phyloP scores from a whole-genome alignment of 2,888 invertebrate species.

The Hofmannophila pseudospretella region DNA sequence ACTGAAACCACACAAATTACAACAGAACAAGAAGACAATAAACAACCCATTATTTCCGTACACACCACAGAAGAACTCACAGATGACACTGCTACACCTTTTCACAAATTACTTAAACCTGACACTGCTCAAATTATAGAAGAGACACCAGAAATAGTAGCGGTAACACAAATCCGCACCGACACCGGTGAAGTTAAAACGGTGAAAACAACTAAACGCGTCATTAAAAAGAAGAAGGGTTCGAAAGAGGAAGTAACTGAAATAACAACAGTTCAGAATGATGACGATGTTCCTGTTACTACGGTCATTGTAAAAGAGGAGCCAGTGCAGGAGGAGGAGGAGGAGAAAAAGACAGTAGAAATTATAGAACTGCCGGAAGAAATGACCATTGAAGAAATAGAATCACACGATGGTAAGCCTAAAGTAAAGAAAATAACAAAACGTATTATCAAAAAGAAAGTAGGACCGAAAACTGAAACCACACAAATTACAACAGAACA shows the following conservation, averaged over 20 bases:
- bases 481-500: constrained; percentile 34
- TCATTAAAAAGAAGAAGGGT: constrained; percentile 23
- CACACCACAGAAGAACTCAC: constrained; percentile 29
- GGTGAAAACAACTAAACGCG: constrained; percentile 19
- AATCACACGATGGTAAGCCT: constrained; percentile 10
- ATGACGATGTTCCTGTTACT: constrained; percentile 19
- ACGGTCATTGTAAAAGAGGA: constrained; percentile 21
- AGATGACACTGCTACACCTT: constrained; percentile 5
- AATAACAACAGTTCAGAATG: constrained; percentile 15
- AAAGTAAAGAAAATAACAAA: constrained; percentile 22
- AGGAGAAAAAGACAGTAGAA: constrained; percentile 21
- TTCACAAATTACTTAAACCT: neutral
- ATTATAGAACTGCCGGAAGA: constrained; percentile 25
- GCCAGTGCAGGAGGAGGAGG: constrained; percentile 30
- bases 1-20: constrained; percentile 22
- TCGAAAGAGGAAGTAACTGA: constrained; percentile 16
- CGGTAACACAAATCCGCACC: constrained; percentile 22
- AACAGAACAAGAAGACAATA: constrained; percentile 29
- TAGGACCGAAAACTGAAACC: constrained; percentile 25
- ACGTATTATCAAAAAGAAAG: constrained; percentile 46
- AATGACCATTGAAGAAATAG: constrained; percentile 13
- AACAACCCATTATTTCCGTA: constrained; percentile 32
- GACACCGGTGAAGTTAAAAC: constrained; percentile 14
- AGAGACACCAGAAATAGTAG: constrained; percentile 33
- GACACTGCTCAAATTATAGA: constrained; percentile 11